Base-by-base conservation (phyloP, 2,888 invertebrate genomes). In the Alitta virens region DNA sequence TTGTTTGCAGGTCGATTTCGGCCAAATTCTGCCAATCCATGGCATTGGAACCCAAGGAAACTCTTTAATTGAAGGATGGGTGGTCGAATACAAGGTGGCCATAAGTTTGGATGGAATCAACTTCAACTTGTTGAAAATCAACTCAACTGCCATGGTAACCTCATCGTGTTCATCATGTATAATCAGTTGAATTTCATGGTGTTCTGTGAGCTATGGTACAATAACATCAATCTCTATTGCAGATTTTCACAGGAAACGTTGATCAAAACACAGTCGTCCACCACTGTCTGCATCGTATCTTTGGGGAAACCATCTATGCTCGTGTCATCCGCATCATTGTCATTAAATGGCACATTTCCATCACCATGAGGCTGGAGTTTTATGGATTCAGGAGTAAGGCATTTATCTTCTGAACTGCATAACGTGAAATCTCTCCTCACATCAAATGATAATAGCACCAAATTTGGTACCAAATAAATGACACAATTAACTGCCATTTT, bases 371-470 rank as follows among this genome's bases (percentile, higher is more conserved):
- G 21, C 7, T 60, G 7, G 60, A 60, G 27, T 25, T 60, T 21
- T 60, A 60, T 24, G 60, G 60, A 7, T 60, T 42, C 60, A 40
- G 53, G 23, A 43, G 60, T 60, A 25, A 18, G 54, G 5, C n/a
- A 67, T 68, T 7, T 51, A 65, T 24, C 43, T 63, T 18, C 46
- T 51, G 14, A 63, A 55, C 23, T 72, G 72, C 56, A 71, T 71
- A 24, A 56, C 27, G n/a, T n/a, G n/a, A n/a, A n/a, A n/a, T n/a
- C n/a, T n/a, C n/a, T n/a, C n/a, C n/a, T n/a, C n/a, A n/a, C n/a
- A n/a, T n/a, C n/a, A n/a, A n/a, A n/a, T n/a, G n/a, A n/a, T n/a
- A n/a, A n/a, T n/a, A n/a, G n/a, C n/a, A n/a, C n/a, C n/a, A n/a
- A n/a, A n/a, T n/a, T n/a, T n/a, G n/a, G n/a, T n/a, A n/a, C n/a